Conservation (phyloP, 2,797 vertebrate species). For the Neopelma chrysocephalum region DNA sequence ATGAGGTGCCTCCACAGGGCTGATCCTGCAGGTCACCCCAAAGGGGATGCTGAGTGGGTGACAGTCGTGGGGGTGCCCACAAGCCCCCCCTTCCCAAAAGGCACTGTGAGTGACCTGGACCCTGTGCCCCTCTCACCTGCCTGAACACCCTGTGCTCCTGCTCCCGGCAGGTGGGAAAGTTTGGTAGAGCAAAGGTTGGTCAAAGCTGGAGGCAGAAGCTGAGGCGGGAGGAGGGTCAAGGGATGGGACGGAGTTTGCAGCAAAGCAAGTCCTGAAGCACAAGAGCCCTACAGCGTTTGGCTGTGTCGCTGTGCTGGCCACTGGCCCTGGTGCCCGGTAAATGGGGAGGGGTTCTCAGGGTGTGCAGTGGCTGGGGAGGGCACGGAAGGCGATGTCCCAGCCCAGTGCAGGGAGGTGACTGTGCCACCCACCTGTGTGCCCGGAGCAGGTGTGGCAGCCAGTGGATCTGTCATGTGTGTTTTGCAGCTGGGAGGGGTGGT, state of each 20-base stretch:
- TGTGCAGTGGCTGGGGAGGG: fast-evolving
- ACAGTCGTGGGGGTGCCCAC: neutral
- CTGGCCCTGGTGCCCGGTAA: fast-evolving
- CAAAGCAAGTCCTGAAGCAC: neutral
- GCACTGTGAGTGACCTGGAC: neutral
- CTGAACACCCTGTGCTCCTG: fast-evolving
- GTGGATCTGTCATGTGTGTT: neutral
- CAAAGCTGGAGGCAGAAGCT: neutral
- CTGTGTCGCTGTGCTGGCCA: neutral
- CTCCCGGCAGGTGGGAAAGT: neutral
- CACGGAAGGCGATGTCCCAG: neutral
- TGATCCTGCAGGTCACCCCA: neutral
- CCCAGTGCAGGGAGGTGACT: neutral
- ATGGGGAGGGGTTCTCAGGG: fast-evolving
- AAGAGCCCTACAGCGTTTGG: fast-evolving
- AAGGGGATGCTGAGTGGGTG: neutral
- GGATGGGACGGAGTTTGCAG: neutral
- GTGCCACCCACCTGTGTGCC: neutral
- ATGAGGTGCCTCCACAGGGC: fast-evolving
- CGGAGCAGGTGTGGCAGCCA: fast-evolving
- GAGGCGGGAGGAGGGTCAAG: fast-evolving
- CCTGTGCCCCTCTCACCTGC: neutral
- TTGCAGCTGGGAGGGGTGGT: neutral
- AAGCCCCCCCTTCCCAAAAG: neutral
- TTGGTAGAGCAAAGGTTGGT: neutral